Percentiles rank a stretch among this genome's conserved stretches.
phyloP scores from a whole-genome alignment of 1,140 invertebrate species.

The Pseudomyrmex concolor region DNA sequence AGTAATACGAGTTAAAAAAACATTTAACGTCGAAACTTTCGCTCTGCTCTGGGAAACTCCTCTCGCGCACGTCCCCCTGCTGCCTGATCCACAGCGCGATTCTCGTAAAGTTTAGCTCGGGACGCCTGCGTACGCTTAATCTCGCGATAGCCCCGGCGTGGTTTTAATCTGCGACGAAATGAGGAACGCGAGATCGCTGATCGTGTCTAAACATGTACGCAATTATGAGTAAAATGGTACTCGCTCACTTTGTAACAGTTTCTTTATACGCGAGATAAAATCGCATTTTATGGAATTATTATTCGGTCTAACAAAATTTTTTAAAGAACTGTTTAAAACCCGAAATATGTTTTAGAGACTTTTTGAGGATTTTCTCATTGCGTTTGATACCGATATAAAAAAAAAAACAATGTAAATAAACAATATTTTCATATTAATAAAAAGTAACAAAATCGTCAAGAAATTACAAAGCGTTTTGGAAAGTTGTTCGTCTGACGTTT shows the following conservation, averaged over 20 bases:
- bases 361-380: no score
- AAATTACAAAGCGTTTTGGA: no score
- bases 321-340: no score
- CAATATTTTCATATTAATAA: no score
- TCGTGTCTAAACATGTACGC: not conserved
- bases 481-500: not conserved
- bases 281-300: not conserved
- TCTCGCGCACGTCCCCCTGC: slow-evolving; percentile 45
- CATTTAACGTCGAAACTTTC: slow-evolving; percentile 60
- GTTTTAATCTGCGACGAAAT: slow-evolving; percentile 53
- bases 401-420: no score
- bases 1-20: slow-evolving; percentile 62
- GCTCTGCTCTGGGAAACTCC: slow-evolving; percentile 35
- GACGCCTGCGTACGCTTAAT: slow-evolving; percentile 56
- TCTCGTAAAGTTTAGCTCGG: slow-evolving; percentile 56
- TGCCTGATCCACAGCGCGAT: slow-evolving; percentile 49
- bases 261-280: no score
- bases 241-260: no score
- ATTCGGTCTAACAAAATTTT: no score
- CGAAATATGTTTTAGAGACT: no score
- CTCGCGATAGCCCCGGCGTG: slow-evolving; percentile 45
- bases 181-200: slow-evolving; percentile 37
- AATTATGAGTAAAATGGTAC: no score
- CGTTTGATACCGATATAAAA: no score
- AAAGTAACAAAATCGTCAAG: no score